Evolutionary conservation across 2,113 vertebrate species (phyloP).

Genomic region (Corvus cornix): DNA sequence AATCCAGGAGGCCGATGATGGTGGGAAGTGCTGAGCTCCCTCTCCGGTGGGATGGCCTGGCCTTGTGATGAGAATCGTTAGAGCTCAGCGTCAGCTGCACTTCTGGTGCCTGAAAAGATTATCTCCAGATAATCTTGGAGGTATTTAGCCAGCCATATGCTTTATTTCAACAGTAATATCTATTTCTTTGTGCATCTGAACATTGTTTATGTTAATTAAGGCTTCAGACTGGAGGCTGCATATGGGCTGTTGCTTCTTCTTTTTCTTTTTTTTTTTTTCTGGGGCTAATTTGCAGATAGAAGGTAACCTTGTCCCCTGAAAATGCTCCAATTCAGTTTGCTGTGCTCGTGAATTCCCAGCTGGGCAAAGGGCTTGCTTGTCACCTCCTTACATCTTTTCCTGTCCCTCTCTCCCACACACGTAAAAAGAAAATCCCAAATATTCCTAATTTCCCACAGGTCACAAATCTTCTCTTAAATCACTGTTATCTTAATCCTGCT

Average conservation of each 20-base stretch:
- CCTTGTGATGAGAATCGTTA: slow-evolving; percentile 6
- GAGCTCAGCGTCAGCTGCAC: slow-evolving; percentile 26
- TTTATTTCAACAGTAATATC: slow-evolving; percentile 41
- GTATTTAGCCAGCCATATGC: slow-evolving; percentile 65
- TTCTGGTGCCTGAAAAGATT: slow-evolving; percentile 56
- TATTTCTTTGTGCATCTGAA: slow-evolving; percentile 20
- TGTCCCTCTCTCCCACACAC: neutral
- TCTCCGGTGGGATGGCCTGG: neutral
- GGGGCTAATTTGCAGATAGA: slow-evolving; percentile 20
- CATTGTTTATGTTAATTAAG: slow-evolving; percentile 62
- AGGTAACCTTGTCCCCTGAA: slow-evolving; percentile 2
- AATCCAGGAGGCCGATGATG: neutral
- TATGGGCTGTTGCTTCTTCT: neutral
- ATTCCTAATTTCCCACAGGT: neutral
- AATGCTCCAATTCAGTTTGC: neutral
- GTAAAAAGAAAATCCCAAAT: neutral
- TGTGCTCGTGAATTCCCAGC: neutral
- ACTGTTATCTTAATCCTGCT: neutral
- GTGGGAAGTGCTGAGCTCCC: slow-evolving; percentile 1
- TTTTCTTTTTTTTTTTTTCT: neutral
- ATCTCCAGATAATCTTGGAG: slow-evolving; percentile 63
- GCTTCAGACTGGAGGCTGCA: slow-evolving; percentile 38
- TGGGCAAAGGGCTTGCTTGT: neutral
- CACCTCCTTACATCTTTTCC: neutral
- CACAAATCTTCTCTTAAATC: neutral